phyloP scores from a whole-genome alignment of 2,113 vertebrate species.

The Eidolon helvum region DNA sequence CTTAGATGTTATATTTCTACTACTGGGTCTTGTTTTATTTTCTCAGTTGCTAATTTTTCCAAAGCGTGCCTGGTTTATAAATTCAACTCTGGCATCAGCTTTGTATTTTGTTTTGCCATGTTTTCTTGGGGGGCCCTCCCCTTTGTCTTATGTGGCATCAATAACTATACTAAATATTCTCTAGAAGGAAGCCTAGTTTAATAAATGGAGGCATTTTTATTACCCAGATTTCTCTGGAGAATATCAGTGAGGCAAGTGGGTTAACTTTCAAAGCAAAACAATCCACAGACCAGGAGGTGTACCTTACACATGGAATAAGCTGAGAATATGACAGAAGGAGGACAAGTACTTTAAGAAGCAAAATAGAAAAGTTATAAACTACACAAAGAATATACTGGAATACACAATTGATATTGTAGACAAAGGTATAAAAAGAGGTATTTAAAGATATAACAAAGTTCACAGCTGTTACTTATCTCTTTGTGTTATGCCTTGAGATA shows the following conservation, averaged over 20 bases:
- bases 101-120: background rate
- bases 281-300: background rate
- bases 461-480: background rate
- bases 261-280: background rate
- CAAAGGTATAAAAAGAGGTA: background rate
- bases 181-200: background rate
- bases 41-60: background rate
- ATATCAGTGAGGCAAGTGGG: background rate
- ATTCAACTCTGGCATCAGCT: background rate
- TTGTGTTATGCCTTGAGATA: background rate
- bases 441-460: background rate
- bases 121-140: background rate
- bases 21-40: background rate
- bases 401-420: background rate
- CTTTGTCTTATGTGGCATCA: background rate
- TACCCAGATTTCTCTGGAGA: background rate
- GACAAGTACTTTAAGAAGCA: background rate
- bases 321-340: background rate
- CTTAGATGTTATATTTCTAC: background rate
- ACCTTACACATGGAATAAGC: background rate
- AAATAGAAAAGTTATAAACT: background rate
- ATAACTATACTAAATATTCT: background rate
- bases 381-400: background rate
- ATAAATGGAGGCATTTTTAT: background rate
- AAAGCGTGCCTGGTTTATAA: background rate